These are phyloP conservation scores for Venturia canescens DNA, from an alignment of 1,140 invertebrate species.

Conservation along the genomic window DNA sequence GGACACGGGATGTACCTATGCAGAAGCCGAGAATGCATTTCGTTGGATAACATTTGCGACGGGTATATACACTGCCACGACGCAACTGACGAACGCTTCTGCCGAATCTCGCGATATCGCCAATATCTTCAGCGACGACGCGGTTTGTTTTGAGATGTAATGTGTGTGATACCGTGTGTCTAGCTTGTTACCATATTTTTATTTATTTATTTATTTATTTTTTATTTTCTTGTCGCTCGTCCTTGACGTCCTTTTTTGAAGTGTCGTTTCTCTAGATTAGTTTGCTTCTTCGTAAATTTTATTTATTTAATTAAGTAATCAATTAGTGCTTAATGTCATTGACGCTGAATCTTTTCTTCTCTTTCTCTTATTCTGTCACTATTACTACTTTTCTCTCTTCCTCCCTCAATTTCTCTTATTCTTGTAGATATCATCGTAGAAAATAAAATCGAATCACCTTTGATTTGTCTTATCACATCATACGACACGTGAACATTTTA, in stretches of 20 bases:
- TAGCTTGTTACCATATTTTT: slow-evolving; percentile 33
- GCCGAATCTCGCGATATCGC: slow-evolving; percentile 70
- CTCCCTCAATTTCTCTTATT: not conserved
- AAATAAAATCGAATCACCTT: slow-evolving; percentile 11
- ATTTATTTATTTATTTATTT: slow-evolving; percentile 6
- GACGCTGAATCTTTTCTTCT: not conserved
- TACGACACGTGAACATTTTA: slow-evolving; percentile 7
- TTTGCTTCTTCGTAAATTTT: slow-evolving; percentile 30
- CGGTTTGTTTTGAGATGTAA: slow-evolving; percentile 72
- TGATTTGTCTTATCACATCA: not conserved
- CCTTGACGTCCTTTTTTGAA: slow-evolving; percentile 31
- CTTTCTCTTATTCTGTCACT: not conserved
- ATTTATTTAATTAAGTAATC: not conserved
- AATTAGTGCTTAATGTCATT: not conserved
- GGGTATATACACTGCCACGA: slow-evolving; percentile 83
- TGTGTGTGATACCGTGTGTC: slow-evolving; percentile 62
- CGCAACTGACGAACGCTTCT: slow-evolving; percentile 84
- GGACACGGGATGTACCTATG: slow-evolving; percentile 79
- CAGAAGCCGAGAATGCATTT: slow-evolving; percentile 80
- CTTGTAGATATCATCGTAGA: slow-evolving; percentile 13
- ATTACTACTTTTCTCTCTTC: not conserved
- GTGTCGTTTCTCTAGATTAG: slow-evolving; percentile 37
- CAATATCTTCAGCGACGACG: slow-evolving; percentile 71
- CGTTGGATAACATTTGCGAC: slow-evolving; percentile 82
- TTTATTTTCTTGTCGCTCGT: not conserved